Conservation (phyloP, 2,113 vertebrate genomes). For the Erythrocercus mccallii region DNA sequence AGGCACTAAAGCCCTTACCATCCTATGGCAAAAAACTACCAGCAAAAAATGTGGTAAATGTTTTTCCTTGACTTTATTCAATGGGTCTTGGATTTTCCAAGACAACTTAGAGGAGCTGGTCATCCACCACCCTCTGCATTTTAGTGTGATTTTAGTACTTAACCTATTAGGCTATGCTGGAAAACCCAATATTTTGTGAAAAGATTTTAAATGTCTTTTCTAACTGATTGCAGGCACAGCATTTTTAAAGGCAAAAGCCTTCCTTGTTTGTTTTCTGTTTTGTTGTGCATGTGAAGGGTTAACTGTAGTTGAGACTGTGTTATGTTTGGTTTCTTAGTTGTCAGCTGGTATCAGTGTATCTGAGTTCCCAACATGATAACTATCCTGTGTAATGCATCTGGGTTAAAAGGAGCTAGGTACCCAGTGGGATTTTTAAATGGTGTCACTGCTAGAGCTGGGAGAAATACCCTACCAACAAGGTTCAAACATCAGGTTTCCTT, state of each 20-base stretch:
- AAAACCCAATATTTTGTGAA: slow-evolving; percentile 33
- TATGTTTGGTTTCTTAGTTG: slow-evolving; percentile 17
- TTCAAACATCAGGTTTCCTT: background rate
- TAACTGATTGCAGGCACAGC: slow-evolving; percentile 33
- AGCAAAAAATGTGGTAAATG: slow-evolving; percentile 67
- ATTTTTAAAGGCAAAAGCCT: slow-evolving; percentile 55
- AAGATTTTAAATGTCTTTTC: slow-evolving; percentile 48
- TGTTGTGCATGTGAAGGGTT: slow-evolving; percentile 60
- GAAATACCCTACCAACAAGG: background rate
- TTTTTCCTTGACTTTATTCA: slow-evolving; percentile 55
- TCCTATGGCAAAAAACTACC: slow-evolving; percentile 60
- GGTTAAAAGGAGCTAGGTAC: background rate
- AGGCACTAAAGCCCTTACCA: slow-evolving; percentile 75
- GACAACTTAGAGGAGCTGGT: slow-evolving; percentile 10
- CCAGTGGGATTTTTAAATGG: background rate
- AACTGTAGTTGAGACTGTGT: slow-evolving; percentile 3
- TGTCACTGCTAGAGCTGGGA: background rate
- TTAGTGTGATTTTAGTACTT: slow-evolving; percentile 37
- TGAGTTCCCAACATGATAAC: slow-evolving; percentile 28
- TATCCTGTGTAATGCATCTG: background rate
- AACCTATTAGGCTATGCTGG: background rate
- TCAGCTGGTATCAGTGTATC: slow-evolving; percentile 31
- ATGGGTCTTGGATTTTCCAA: slow-evolving; percentile 49
- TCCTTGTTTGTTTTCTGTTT: slow-evolving; percentile 41
- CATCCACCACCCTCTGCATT: slow-evolving; percentile 1